These are phyloP conservation scores for Platycercus adscitus DNA, from an alignment of 2,113 vertebrate species.

Conservation along the genomic window DNA sequence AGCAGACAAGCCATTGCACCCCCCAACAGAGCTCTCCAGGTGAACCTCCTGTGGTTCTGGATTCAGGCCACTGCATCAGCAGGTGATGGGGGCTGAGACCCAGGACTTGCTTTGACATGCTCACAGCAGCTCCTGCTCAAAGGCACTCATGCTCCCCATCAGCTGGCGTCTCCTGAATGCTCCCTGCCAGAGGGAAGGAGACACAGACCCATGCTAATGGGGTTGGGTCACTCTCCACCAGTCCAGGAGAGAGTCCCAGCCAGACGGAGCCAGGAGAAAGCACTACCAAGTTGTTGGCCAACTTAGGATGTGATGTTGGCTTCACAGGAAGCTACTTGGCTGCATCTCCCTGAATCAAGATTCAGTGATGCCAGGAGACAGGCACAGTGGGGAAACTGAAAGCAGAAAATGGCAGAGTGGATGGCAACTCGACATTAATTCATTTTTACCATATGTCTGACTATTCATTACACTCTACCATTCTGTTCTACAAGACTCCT, in stretches of 20 bases:
- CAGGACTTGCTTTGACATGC: background rate
- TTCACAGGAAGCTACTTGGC: slow-evolving; percentile 65
- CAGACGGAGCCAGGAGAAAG: slow-evolving; percentile 58
- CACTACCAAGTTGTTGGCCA: slow-evolving; percentile 58
- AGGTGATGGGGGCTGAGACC: background rate
- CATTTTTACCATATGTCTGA: slow-evolving; percentile 73
- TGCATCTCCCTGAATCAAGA: slow-evolving; percentile 64
- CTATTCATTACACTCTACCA: slow-evolving; percentile 66
- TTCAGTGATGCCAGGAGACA: slow-evolving; percentile 69
- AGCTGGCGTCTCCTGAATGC: background rate
- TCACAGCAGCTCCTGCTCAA: accelerated
- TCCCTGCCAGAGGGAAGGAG: background rate
- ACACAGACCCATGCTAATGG: accelerated
- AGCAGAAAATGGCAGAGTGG: slow-evolving; percentile 69
- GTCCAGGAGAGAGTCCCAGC: background rate
- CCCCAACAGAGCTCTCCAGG: background rate
- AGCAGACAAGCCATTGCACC: background rate
- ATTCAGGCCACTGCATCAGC: accelerated
- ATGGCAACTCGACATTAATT: slow-evolving; percentile 68
- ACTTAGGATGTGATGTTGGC: slow-evolving; percentile 61
- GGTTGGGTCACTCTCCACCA: slow-evolving; percentile 9
- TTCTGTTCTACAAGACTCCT: slow-evolving; percentile 68
- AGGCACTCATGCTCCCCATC: background rate
- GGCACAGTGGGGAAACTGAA: slow-evolving; percentile 63
- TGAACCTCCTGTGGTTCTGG: background rate